A percentile compares a stretch with the other conserved stretches of the same genome.
Evolutionary conservation across 2,113 vertebrate genomes (phyloP).

Genomic region (Hymenochirus boettgeri): DNA sequence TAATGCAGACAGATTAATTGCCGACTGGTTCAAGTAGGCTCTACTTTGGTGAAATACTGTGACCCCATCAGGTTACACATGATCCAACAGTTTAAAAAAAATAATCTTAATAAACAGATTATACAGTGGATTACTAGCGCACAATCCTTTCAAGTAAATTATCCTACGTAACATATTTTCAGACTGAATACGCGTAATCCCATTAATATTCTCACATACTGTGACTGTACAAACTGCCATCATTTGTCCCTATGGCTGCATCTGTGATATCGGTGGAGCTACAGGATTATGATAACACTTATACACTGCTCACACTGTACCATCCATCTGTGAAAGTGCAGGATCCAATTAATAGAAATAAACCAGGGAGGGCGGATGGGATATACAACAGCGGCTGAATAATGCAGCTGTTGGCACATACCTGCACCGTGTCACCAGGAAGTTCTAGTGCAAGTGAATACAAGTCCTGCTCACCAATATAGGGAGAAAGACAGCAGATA

Average conservation of each 20-base stretch:
- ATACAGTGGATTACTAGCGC: neutral
- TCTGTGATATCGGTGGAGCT: neutral
- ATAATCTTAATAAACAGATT: neutral
- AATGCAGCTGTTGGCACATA: neutral
- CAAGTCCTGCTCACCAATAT: too few species aligned
- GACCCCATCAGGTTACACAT: too few species aligned
- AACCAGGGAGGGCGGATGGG: neutral
- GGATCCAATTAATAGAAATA: neutral
- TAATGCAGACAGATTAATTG: too few species aligned
- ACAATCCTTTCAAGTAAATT: neutral
- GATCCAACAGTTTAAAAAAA: neutral
- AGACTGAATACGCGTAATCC: slow-evolving; percentile 23
- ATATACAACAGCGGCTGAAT: neutral
- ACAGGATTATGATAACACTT: neutral
- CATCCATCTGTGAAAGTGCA: neutral
- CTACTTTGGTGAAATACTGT: too few species aligned
- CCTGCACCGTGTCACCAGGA: neutral
- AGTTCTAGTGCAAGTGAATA: too few species aligned
- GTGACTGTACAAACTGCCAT: too few species aligned
- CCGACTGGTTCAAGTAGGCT: too few species aligned
- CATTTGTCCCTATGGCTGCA: neutral
- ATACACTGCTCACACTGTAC: neutral
- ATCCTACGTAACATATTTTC: neutral
- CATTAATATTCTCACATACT: slow-evolving; percentile 1
- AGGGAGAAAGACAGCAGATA: too few species aligned